Evolutionary conservation across 2,888 invertebrate species (phyloP).

Genomic region (Nyleta sp.): DNA sequence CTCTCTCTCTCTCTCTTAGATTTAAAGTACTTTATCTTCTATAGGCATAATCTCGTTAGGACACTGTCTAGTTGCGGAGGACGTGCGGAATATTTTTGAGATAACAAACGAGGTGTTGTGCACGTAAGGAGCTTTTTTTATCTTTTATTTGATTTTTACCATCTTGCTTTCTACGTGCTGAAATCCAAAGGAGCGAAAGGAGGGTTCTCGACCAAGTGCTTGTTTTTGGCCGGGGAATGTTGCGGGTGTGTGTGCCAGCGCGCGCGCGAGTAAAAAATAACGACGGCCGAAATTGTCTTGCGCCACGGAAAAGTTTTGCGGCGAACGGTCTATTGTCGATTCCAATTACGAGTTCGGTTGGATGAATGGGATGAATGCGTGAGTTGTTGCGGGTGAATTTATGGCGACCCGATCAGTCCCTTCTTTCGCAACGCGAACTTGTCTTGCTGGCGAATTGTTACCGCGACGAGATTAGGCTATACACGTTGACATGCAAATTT

Average conservation of each 20-base stretch:
- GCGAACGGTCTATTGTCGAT: slow-evolving; percentile 20
- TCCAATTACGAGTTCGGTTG: slow-evolving; percentile 20
- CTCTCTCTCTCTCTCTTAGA: slow-evolving; percentile 25
- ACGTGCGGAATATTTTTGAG: slow-evolving; percentile 43
- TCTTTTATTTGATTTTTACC: slow-evolving; percentile 40
- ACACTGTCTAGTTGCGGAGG: slow-evolving; percentile 45
- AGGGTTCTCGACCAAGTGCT: slow-evolving; percentile 38
- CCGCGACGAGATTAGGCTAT: slow-evolving; percentile 68
- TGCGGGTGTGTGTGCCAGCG: not conserved
- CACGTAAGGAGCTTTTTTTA: slow-evolving; percentile 32
- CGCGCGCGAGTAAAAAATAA: slow-evolving; percentile 15
- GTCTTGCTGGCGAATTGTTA: slow-evolving; percentile 47
- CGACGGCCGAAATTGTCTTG: slow-evolving; percentile 4
- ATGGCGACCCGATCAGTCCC: slow-evolving; percentile 28
- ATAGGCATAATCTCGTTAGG: slow-evolving; percentile 51
- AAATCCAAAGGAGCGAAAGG: slow-evolving; percentile 50
- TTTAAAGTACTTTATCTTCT: slow-evolving; percentile 45
- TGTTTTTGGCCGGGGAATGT: slow-evolving; percentile 22
- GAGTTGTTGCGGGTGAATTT: not conserved
- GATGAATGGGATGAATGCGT: slow-evolving; percentile 22
- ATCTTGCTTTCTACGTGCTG: slow-evolving; percentile 30
- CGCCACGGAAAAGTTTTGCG: slow-evolving; percentile 2
- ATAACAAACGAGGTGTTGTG: slow-evolving; percentile 44
- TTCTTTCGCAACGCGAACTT: slow-evolving; percentile 50
- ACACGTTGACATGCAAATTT: slow-evolving; percentile 74